phyloP scores from a whole-genome alignment of 2,113 vertebrate species.

The Notiomystis cincta region DNA sequence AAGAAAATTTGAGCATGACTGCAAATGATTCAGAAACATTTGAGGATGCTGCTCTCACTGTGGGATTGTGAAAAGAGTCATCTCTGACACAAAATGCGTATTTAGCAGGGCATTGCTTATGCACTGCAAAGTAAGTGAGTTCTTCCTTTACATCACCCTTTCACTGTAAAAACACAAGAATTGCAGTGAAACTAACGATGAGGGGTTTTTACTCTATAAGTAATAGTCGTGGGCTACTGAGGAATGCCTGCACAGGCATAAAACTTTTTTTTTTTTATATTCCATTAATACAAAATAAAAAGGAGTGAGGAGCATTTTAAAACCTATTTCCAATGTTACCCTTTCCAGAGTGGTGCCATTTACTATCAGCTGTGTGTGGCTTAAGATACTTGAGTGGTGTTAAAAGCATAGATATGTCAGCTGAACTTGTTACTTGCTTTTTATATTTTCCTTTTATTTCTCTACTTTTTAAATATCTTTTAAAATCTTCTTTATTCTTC shows the following conservation, averaged over 20 bases:
- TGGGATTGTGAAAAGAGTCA: background rate
- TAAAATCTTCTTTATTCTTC: background rate
- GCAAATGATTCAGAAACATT: background rate
- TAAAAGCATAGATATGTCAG: background rate
- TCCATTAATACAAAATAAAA: background rate
- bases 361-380: background rate
- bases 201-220: background rate
- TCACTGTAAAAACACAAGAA: background rate
- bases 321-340: background rate
- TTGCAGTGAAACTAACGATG: background rate
- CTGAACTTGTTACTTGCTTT: background rate
- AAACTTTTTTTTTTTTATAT: background rate
- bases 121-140: background rate
- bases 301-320: background rate
- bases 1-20: background rate
- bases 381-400: background rate
- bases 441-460: background rate
- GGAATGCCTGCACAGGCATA: background rate
- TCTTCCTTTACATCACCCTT: background rate
- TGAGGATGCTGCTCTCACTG: background rate
- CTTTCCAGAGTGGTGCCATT: background rate
- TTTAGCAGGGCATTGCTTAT: background rate
- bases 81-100: background rate
- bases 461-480: background rate
- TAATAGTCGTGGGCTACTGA: background rate